These are phyloP conservation scores for Morpho achilles DNA, from an alignment of 2,888 invertebrate species.

Conservation along the genomic window DNA sequence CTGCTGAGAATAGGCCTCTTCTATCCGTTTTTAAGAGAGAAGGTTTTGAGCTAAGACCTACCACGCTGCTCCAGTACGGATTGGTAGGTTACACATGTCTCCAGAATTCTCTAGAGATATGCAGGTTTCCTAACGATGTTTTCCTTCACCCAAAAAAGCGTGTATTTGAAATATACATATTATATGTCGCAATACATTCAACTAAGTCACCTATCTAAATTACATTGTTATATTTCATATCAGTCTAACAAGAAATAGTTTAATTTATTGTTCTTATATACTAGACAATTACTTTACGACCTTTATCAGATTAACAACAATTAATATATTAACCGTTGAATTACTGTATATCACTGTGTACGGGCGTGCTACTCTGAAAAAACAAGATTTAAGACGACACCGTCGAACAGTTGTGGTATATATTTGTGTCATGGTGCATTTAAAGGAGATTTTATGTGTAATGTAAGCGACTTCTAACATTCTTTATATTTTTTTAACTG, in stretches of 20 bases:
- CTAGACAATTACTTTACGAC: conserved; percentile 11
- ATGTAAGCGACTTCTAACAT: conserved; percentile 37
- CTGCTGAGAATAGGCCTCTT: too few species aligned
- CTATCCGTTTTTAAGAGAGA: too few species aligned
- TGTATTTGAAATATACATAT: too few species aligned
- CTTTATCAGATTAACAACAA: conserved; percentile 18
- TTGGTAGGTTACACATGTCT: too few species aligned
- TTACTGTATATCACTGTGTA: neutral
- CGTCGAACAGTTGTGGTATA: neutral
- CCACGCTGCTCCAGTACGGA: too few species aligned
- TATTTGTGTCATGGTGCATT: conserved; percentile 39
- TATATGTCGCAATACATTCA: too few species aligned
- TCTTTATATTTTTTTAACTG: neutral
- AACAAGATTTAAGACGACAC: conserved; percentile 2
- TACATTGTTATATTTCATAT: neutral
- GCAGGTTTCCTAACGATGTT: too few species aligned
- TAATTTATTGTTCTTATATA: neutral
- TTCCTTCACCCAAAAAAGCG: too few species aligned
- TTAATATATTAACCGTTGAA: conserved; percentile 9
- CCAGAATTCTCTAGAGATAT: too few species aligned
- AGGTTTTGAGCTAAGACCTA: too few species aligned
- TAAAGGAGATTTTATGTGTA: conserved; percentile 40
- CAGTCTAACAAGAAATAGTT: neutral
- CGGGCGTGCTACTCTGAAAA: neutral
- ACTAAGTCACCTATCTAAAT: too few species aligned